Evolutionary conservation across 2,797 vertebrate species (phyloP).

Genomic region (Eulemur mongoz): DNA sequence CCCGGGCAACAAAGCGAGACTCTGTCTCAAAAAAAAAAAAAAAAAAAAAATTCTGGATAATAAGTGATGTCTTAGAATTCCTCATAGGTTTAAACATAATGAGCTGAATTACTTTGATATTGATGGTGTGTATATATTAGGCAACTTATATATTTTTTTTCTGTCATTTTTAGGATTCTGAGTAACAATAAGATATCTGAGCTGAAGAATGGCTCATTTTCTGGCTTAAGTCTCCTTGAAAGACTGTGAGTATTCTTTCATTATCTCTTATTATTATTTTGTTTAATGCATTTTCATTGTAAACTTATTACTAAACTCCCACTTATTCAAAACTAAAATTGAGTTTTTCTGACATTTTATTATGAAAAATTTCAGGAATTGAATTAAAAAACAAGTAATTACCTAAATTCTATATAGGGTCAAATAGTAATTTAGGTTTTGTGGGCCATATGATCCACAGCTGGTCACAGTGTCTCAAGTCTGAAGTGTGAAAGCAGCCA

Average conservation of each 20-base stretch:
- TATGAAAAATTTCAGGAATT: neutral
- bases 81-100: neutral
- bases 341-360: neutral
- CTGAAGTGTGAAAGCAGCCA: neutral
- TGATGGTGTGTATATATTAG: neutral
- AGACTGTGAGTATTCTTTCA: constrained; percentile 93
- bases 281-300: constrained; percentile 5
- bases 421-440: neutral
- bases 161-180: constrained; percentile 91
- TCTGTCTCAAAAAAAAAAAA: too few relatives aligned
- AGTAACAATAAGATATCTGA: constrained; percentile 98
- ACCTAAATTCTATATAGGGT: neutral
- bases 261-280: constrained; percentile 35
- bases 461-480: neutral
- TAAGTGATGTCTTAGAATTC: constrained; percentile 4
- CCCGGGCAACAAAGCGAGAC: too few relatives aligned
- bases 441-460: neutral
- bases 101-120: neutral
- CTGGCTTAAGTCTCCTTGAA: constrained; percentile 92
- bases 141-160: constrained; percentile 46
- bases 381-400: neutral
- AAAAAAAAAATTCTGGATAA: neutral
- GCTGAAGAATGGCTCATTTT: constrained; percentile 95
- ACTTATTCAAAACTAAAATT: neutral
- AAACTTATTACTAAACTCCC: neutral